Conservation (phyloP, 2,113 vertebrate genomes). For the Aegithalos caudatus region DNA sequence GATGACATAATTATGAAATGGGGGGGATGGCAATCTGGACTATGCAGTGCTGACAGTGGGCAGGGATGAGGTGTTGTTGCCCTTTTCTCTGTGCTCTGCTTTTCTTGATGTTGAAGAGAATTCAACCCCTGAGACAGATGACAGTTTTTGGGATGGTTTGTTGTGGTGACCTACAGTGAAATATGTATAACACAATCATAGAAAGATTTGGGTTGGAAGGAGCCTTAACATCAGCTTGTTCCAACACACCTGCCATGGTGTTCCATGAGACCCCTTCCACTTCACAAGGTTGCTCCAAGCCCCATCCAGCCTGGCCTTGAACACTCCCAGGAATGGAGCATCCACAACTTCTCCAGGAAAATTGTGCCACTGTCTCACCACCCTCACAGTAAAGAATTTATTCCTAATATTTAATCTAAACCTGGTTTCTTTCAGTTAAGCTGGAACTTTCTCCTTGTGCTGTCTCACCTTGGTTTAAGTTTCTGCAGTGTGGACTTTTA, state of each 20-base stretch:
- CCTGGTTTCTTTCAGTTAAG: not conserved
- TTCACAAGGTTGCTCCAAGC: not conserved
- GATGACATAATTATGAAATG: not conserved
- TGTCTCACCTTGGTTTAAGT: not conserved
- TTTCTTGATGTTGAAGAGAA: not conserved
- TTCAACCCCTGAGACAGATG: not conserved
- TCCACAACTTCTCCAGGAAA: not conserved
- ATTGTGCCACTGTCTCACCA: not conserved
- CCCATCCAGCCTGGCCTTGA: not conserved
- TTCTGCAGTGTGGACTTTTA: not conserved
- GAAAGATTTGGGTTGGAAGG: not conserved
- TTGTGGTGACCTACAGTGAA: not conserved
- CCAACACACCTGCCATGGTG: not conserved
- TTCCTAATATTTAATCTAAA: not conserved
- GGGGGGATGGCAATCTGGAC: not conserved
- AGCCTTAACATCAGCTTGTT: not conserved
- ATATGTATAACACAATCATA: not conserved
- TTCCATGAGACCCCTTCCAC: not conserved
- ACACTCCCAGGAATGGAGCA: not conserved
- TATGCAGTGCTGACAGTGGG: not conserved
- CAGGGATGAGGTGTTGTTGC: not conserved
- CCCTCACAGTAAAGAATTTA: not conserved
- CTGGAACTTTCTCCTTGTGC: not conserved
- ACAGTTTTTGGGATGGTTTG: not conserved
- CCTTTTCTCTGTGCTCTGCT: not conserved